These are phyloP conservation scores for Rhyacophila evoluta DNA, from an alignment of 2,888 invertebrate genomes.

Conservation along the genomic window DNA sequence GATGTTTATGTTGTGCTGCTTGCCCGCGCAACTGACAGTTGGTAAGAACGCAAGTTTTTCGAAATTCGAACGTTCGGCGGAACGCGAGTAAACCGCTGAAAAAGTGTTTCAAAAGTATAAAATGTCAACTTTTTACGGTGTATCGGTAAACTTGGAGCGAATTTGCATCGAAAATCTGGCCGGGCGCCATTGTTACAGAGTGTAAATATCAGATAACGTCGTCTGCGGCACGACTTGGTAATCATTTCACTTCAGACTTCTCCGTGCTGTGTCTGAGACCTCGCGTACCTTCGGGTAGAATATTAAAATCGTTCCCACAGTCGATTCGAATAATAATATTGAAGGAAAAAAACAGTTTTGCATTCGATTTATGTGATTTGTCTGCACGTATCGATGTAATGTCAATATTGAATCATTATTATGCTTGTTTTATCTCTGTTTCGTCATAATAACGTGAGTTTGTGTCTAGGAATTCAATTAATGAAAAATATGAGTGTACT, in stretches of 20 bases:
- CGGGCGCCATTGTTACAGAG: neutral
- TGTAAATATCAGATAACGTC: slow-evolving; percentile 22
- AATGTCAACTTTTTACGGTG: neutral
- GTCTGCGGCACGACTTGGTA: neutral
- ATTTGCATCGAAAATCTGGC: neutral
- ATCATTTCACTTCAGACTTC: neutral
- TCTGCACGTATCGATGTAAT: neutral
- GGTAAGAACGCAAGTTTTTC: slow-evolving; percentile 33
- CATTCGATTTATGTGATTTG: too few species aligned
- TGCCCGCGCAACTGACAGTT: slow-evolving; percentile 47
- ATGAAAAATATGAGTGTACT: neutral
- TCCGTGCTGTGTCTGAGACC: neutral
- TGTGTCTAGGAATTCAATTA: neutral
- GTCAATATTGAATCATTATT: neutral
- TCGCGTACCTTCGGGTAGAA: slow-evolving; percentile 1
- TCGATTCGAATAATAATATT: too few species aligned
- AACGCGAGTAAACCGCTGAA: neutral
- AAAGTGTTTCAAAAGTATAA: neutral
- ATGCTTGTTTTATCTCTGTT: neutral
- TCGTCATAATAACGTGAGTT: neutral
- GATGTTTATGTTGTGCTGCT: slow-evolving; percentile 46
- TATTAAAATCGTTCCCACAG: too few species aligned
- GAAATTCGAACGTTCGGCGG: neutral
- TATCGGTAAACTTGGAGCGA: neutral
- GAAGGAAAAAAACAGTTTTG: too few species aligned